Evolutionary conservation across 2,888 invertebrate species (phyloP).

Genomic region (Allygus modestus): DNA sequence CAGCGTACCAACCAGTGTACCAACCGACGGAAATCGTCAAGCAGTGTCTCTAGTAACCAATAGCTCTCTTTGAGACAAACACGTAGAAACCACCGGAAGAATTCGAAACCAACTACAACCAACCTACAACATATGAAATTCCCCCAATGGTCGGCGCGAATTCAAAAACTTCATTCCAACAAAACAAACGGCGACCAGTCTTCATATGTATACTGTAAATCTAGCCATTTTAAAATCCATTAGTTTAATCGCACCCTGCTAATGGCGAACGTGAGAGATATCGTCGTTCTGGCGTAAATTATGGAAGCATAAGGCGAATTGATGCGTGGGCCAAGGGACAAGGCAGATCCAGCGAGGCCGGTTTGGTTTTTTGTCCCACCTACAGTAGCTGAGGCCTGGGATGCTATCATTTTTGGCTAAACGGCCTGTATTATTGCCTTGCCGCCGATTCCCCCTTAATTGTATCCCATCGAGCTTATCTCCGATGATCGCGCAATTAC

Average conservation of each 20-base stretch:
- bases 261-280: background rate
- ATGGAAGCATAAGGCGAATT: background rate
- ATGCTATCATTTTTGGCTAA: slow-evolving; percentile 21
- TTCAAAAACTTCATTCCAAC: too few species aligned
- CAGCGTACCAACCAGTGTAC: too few species aligned
- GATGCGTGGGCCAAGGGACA: background rate
- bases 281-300: background rate
- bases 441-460: background rate
- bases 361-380: background rate
- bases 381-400: background rate
- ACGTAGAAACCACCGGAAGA: too few species aligned
- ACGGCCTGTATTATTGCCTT: slow-evolving; percentile 16
- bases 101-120: too few species aligned
- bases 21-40: too few species aligned
- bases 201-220: background rate
- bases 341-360: background rate
- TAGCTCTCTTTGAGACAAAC: too few species aligned
- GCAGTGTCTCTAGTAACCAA: too few species aligned
- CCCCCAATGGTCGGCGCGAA: too few species aligned
- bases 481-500: background rate
- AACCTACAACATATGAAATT: too few species aligned
- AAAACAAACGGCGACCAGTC: too few species aligned
- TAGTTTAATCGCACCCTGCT: background rate
- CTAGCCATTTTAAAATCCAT: slow-evolving; percentile 1
- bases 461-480: background rate